Evolutionary conservation across 2,113 vertebrate genomes (phyloP).

Genomic region (Colistium nudipinnis): DNA sequence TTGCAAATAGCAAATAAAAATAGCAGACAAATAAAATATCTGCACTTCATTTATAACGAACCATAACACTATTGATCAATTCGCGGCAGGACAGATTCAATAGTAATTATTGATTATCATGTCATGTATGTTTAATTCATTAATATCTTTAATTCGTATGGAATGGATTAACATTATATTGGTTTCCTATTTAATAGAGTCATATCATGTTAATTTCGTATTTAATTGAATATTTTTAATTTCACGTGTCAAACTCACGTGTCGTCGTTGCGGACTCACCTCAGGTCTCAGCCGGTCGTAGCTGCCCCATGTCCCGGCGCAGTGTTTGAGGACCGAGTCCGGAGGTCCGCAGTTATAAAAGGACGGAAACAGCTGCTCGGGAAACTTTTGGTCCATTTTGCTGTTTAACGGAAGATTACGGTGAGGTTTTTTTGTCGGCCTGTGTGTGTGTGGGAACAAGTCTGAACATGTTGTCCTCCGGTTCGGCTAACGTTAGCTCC

Average conservation of each 20-base stretch:
- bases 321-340: background rate
- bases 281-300: slow-evolving; percentile 60
- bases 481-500: slow-evolving; percentile 9
- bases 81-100: too few relatives aligned
- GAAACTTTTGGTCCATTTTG: slow-evolving; percentile 76
- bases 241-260: too few relatives aligned
- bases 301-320: slow-evolving; percentile 62
- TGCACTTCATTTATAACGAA: too few relatives aligned
- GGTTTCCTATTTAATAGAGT: too few relatives aligned
- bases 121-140: too few relatives aligned
- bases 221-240: background rate
- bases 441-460: background rate
- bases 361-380: slow-evolving; percentile 68
- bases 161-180: too few relatives aligned
- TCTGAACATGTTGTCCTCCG: slow-evolving; percentile 34
- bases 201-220: too few relatives aligned
- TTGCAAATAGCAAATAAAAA: too few relatives aligned
- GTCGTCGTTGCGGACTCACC: slow-evolving; percentile 67
- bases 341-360: slow-evolving; percentile 72
- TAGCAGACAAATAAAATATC: too few relatives aligned
- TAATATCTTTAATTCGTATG: too few relatives aligned
- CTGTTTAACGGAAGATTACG: background rate
- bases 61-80: too few relatives aligned
- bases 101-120: too few relatives aligned
- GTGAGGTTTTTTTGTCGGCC: accelerated